A percentile compares a stretch with the other conserved stretches of the same genome.
phyloP scores from a whole-genome alignment of 1,140 invertebrate species.

The Lordiphosa mommai region DNA sequence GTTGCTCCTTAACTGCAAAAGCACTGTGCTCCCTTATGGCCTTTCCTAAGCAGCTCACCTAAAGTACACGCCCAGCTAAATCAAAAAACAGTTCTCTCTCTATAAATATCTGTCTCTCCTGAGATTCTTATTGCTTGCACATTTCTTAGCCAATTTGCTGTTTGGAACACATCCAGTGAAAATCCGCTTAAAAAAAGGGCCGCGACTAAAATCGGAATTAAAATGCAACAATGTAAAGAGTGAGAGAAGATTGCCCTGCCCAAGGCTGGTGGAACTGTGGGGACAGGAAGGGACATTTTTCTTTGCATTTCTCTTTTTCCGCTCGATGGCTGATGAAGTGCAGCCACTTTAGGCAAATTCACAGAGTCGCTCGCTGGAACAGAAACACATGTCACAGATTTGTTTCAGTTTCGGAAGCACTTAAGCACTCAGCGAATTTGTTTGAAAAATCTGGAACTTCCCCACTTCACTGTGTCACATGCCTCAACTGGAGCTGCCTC shows the following conservation, averaged over 20 bases:
- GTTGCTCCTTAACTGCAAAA: too few relatives aligned
- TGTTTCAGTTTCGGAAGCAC: constrained; percentile 76
- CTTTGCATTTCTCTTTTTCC: constrained; percentile 48
- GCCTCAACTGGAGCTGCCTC: too few relatives aligned
- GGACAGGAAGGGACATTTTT: constrained; percentile 40
- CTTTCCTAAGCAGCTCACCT: too few relatives aligned
- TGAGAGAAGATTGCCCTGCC: not conserved
- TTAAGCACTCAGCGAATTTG: constrained; percentile 78
- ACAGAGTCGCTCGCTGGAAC: constrained; percentile 33
- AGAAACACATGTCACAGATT: constrained; percentile 77
- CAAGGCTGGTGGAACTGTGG: not conserved
- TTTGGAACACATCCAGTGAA: constrained; percentile 37
- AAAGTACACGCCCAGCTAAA: too few relatives aligned
- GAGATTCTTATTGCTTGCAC: too few relatives aligned
- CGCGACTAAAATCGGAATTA: constrained; percentile 49
- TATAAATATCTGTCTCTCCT: too few relatives aligned
- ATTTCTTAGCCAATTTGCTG: constrained; percentile 8
- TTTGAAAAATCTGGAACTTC: constrained; percentile 65
- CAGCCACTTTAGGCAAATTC: constrained; percentile 51
- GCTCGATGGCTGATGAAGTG: constrained; percentile 11
- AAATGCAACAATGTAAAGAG: constrained; percentile 54
- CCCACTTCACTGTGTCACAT: not conserved
- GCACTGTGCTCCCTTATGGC: too few relatives aligned
- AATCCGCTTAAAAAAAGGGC: constrained; percentile 67
- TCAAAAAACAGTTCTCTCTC: too few relatives aligned